Conservation (phyloP, 2,113 vertebrate species). For the Larimichthys polyactis region DNA sequence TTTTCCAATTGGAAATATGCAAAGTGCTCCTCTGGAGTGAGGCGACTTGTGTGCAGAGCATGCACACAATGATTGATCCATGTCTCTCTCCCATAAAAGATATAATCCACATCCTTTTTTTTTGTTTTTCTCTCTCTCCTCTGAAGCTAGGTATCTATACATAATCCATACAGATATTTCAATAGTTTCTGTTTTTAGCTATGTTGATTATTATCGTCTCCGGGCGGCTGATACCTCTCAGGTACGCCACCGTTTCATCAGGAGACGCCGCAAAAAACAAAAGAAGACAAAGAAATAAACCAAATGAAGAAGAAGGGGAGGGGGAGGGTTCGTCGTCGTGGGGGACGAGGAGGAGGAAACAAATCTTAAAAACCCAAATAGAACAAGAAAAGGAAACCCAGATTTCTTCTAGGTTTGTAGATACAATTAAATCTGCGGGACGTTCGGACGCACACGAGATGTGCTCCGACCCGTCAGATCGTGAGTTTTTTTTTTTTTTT, state of each 20-base stretch:
- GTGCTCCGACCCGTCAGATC: conserved; percentile 57
- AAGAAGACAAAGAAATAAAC: conserved; percentile 12
- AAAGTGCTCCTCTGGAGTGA: conserved; percentile 85
- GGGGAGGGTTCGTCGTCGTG: neutral
- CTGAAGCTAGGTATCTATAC: conserved; percentile 81
- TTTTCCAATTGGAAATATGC: conserved; percentile 75
- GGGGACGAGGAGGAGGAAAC: conserved; percentile 16
- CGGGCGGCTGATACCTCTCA: conserved; percentile 81
- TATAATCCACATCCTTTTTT: conserved; percentile 78
- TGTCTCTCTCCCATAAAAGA: conserved; percentile 81
- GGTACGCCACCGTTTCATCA: conserved; percentile 73
- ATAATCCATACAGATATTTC: conserved; percentile 81
- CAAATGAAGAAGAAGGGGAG: neutral
- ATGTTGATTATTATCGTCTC: conserved; percentile 87
- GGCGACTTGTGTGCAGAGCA: conserved; percentile 75
- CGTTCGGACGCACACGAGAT: conserved; percentile 31
- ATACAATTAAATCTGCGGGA: conserved; percentile 53
- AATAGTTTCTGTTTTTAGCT: conserved; percentile 77
- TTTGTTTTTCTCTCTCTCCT: conserved; percentile 35
- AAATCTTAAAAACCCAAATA: conserved; percentile 51
- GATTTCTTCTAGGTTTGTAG: conserved; percentile 49
- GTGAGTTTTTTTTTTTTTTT: conserved; percentile 50
- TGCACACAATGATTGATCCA: conserved; percentile 85
- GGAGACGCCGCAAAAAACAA: conserved; percentile 81
- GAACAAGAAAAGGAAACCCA: conserved; percentile 50